Conservation (phyloP, 2,888 invertebrate species). For the Lucinisca nassula region DNA sequence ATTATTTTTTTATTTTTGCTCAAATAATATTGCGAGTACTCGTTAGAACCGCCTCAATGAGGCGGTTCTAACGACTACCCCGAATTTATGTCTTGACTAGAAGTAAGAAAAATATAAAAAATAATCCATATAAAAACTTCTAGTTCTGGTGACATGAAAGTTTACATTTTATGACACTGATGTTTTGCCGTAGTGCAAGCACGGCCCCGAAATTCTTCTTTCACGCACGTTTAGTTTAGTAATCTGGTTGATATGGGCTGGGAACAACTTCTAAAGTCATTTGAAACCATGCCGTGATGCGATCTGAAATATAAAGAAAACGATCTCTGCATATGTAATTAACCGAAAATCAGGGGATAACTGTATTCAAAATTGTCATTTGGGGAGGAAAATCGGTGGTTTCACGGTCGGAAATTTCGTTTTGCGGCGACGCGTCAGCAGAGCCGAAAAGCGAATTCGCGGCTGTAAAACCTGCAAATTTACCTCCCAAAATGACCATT, state of each 20-base stretch:
- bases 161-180: background rate
- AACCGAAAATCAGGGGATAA: background rate
- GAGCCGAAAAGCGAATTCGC: no score
- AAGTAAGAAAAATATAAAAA: background rate
- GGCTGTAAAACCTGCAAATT: no score
- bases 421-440: no score
- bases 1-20: background rate
- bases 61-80: background rate
- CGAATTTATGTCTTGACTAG: background rate
- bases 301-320: slow-evolving; percentile 64
- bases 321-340: background rate
- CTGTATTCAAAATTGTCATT: background rate
- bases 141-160: no score
- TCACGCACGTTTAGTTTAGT: no score
- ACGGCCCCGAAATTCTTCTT: no score
- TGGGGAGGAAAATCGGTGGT: no score
- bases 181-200: background rate
- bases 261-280: slow-evolving; percentile 75
- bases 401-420: no score
- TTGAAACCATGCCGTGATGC: slow-evolving; percentile 72
- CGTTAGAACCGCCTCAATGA: background rate
- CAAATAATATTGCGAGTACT: background rate
- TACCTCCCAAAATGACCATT: no score
- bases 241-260: slow-evolving; percentile 62
- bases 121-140: no score